Evolutionary conservation across 2,888 invertebrate genomes (phyloP), one percentile per base, ranked within the genome.

Genomic region (Sphecodes monilicornis): DNA sequence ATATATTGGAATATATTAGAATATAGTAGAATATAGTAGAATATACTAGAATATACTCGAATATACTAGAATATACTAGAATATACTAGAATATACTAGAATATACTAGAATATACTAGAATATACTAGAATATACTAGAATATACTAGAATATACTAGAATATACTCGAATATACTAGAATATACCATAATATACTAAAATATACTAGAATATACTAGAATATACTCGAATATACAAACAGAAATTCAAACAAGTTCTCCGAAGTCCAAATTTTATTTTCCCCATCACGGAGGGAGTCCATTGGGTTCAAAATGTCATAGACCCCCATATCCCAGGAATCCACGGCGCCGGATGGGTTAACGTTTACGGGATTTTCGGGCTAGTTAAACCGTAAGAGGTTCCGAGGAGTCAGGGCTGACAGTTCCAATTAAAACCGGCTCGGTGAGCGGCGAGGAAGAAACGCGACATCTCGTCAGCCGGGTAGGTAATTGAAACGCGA

Each of bases 371-470:
- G 74, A 74, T 82, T 74, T 82, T 76, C 46, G 54, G 46, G 36
- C 13, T 29, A 68, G 60, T 83, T 80, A 39, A 80, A 76, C 80
- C 69, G 66, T 50, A 73, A 76, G 50, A 43, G n/a, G n/a, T 50
- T n/a, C 6, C 41, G 26, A 32, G 6, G 6, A 50, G 71, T 64
- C 46, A 13, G 18, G 29, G 29, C 26, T 78, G 36, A 50, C 26
- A 29, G n/a, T 71, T 6, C 16, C 69, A 68, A 64, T 36, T 16
- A 26, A 60, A 54, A 64, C 66, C 36, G 18, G 8, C 29, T 29
- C 22, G 41, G 29, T 16, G 16, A 64, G 64, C 29, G 29, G 64
- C 29, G 66, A 39, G 22, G n/a, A 66, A 36, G 11, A 66, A 66
- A 66, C 66, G 11, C 16, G 10, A 29, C 29, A 66, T 18, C 32